Evolutionary conservation across 37 sponge, comb jelly and placozoan species (phyloP), one percentile per base, ranked within the genome.

Genomic region (Aplysina aerophoba): DNA sequence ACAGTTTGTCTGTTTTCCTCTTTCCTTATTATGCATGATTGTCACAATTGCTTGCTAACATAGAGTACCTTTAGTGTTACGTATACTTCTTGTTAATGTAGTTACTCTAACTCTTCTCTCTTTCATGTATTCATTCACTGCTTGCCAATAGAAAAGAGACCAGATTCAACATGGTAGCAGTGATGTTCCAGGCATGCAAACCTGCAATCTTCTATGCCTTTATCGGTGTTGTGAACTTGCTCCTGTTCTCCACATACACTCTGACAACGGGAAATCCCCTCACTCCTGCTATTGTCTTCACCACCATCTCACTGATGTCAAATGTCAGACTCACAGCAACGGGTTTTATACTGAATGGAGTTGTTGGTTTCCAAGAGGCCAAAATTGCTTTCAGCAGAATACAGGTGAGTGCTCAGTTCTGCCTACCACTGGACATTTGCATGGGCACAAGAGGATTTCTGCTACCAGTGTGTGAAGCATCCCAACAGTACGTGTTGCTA

Each of bases 211-310:
- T 80, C 80, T 55, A 67, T 1, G 73, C 85, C 20, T 80, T 84
- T 1, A 66, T 79, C 44, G 58, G 62, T 3, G 27, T 92, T 16
- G 80, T 87, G 27, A 77, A 62, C 73, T 77, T 89, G 54, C 36
- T 92, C 58, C 60, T 83, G 40, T 75, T 95, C 21, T 41, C 78
- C 25, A 75, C 78, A 19, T 75, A 36, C 54, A 75, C 24, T 15
- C 2, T 41, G 21, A 75, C 78, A 38, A 75, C 78, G 16, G 78
- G 89, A 63, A 27, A 75, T 27, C 38, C 59, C 12, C 90, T 92
- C 34, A 88, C 88, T 28, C 68, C 95, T 22, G 57, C 56, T 15
- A 84, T 74, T n/a, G 91, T 88, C 22, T 94, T 94, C 84, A 84
- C 88, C 22, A 80, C 82, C 37, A 81, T 91, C 63, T 87, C 88